A percentile compares a stretch with the other conserved stretches of the same genome.
phyloP scores from a whole-genome alignment of 2,888 invertebrate species.

The Blastobasis adustella region DNA sequence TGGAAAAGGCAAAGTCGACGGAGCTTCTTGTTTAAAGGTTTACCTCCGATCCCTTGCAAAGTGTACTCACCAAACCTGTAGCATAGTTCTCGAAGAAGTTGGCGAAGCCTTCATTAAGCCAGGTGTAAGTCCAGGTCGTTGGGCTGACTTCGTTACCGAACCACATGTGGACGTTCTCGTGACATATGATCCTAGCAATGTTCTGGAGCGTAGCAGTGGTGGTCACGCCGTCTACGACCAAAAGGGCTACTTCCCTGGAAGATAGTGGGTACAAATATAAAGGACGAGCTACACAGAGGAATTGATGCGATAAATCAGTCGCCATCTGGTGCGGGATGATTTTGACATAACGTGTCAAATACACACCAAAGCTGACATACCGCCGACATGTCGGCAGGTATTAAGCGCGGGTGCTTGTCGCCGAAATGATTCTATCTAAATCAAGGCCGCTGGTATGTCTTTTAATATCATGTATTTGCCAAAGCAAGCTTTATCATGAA shows the following conservation, averaged over 20 bases:
- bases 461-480: too few relatives aligned
- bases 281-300: neutral
- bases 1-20: too few relatives aligned
- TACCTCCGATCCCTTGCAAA: neutral
- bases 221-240: conserved; percentile 53
- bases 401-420: too few relatives aligned
- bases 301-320: too few relatives aligned
- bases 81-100: conserved; percentile 79
- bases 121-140: conserved; percentile 81
- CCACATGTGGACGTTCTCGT: conserved; percentile 84
- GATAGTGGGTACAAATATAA: neutral
- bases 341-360: too few relatives aligned
- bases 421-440: too few relatives aligned
- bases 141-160: conserved; percentile 84
- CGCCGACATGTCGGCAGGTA: too few relatives aligned
- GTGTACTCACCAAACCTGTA: conserved; percentile 62
- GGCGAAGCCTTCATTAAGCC: conserved; percentile 86
- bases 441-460: too few relatives aligned
- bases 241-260: conserved; percentile 57
- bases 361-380: too few relatives aligned
- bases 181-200: conserved; percentile 71
- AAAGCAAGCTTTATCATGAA: too few relatives aligned
- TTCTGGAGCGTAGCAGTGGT: conserved; percentile 51
- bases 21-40: too few relatives aligned
- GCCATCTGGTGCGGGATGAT: too few relatives aligned